Base-by-base conservation (phyloP, 2,113 vertebrate species). In the Echinops telfairi region DNA sequence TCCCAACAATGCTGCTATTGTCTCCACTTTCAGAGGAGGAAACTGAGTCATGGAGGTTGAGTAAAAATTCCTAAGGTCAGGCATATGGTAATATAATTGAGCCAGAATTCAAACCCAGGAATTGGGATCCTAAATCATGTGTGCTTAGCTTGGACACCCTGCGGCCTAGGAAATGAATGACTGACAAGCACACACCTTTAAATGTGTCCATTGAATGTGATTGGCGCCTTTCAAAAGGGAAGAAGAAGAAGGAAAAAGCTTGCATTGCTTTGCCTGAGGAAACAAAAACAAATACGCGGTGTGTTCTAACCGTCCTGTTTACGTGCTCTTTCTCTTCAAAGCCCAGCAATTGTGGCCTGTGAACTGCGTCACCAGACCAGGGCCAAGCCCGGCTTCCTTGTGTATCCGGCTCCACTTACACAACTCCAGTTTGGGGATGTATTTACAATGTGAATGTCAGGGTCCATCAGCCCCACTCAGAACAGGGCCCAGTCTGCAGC, bases 331-430 rank as follows among this genome's bases (percentile, higher is more conserved):
- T 90, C 75, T 91, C 0, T 92, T 89, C 92, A 2, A 88, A 97
- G 97, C 68, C 76, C 25, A 88, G 86, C 83, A 91, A 86, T 66
- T 90, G 85, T 22, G 93, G 96, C 36, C 25, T 94, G 10, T 43
- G 93, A 93, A 78, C 57, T 66, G 90, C 90, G 96, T 97, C 89
- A 92, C 81, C 79, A 89, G 84, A 95, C 77, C 94, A 96, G 84
- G 90, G 82, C 89, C 40, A 22, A 90, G 95, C 71, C 73, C 3
- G 0, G 38, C 66, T 94, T 79, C 73, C 95, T 94, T 84, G 77
- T 53, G 29, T 64, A 64, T 71, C 71, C 25, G 43, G 83, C 73
- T 19, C 4, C 0, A 0, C 43, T 93, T 73, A 36, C 2, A 33
- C 70, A 78, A 78, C 16, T 2, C 6, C 6, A 15, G 27, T 58